phyloP scores from a whole-genome alignment of 2,113 vertebrate species.

The Bagarius yarrelli region DNA sequence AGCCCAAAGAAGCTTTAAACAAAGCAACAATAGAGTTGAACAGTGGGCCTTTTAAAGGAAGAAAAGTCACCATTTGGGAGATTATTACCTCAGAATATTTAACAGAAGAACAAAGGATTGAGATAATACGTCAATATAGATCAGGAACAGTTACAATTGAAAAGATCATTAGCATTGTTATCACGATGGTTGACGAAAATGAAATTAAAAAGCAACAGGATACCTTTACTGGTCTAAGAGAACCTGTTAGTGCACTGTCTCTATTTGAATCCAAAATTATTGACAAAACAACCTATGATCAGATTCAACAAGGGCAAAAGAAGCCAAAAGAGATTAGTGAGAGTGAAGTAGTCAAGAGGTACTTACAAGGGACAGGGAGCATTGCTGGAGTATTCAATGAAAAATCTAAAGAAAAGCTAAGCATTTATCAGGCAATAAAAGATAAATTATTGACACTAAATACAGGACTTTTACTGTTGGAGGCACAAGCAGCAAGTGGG shows the following conservation, averaged over 20 bases:
- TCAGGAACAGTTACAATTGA: conserved; percentile 87
- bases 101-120: conserved; percentile 82
- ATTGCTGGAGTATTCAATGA: conserved; percentile 82
- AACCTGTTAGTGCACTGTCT: conserved; percentile 78
- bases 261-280: conserved; percentile 82
- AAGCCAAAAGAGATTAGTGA: conserved; percentile 81
- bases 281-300: conserved; percentile 78
- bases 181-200: conserved; percentile 84
- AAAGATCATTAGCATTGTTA: conserved; percentile 85
- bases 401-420: conserved; percentile 83
- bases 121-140: conserved; percentile 86
- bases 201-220: conserved; percentile 73
- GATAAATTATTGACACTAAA: conserved; percentile 78
- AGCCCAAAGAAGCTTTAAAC: conserved; percentile 81
- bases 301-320: conserved; percentile 81
- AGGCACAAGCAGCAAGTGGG: conserved; percentile 92
- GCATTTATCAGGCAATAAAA: conserved; percentile 89
- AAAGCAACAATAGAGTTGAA: conserved; percentile 79
- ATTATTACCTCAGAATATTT: conserved; percentile 92
- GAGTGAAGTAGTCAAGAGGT: conserved; percentile 72
- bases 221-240: conserved; percentile 82
- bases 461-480: conserved; percentile 80
- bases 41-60: conserved; percentile 81
- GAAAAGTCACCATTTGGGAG: conserved; percentile 87
- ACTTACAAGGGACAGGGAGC: conserved; percentile 79